Evolutionary conservation across 64 coral and sea anemone genomes (phyloP).

Genomic region (Montipora cactus): DNA sequence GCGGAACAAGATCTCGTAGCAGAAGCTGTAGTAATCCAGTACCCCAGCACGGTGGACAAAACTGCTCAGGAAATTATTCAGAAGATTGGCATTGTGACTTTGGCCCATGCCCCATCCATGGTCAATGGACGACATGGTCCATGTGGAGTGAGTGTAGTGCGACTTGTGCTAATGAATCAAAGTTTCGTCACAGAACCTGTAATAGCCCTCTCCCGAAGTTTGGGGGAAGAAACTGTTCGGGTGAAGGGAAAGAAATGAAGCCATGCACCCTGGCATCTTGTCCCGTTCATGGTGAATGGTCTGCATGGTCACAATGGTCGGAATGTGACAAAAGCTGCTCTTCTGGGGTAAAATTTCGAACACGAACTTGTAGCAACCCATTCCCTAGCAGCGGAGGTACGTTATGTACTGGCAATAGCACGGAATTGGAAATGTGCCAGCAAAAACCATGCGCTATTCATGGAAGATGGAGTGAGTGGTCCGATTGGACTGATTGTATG

Average conservation of each 20-base stretch:
- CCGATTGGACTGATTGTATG: slow-evolving; percentile 72
- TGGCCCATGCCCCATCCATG: background rate
- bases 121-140: slow-evolving; percentile 1
- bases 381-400: slow-evolving; percentile 49
- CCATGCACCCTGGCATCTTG: slow-evolving; percentile 51
- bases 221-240: slow-evolving; percentile 24
- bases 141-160: background rate
- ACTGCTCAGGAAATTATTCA: slow-evolving; percentile 47
- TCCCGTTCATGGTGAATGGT: slow-evolving; percentile 74
- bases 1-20: slow-evolving; percentile 47
- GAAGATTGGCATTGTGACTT: background rate
- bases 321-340: slow-evolving; percentile 65
- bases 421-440: slow-evolving; percentile 49
- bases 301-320: slow-evolving; percentile 75
- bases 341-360: slow-evolving; percentile 40
- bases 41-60: slow-evolving; percentile 48
- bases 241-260: slow-evolving; percentile 18
- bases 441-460: slow-evolving; percentile 35
- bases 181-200: background rate
- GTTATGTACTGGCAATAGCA: slow-evolving; percentile 48
- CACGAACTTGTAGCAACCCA: slow-evolving; percentile 64
- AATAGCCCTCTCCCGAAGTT: background rate
- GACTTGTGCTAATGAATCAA: background rate
- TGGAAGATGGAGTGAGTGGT: slow-evolving; percentile 72
- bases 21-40: slow-evolving; percentile 44